Evolutionary conservation across 2,797 vertebrate genomes (phyloP).

Genomic region (Ispidina lecontei): DNA sequence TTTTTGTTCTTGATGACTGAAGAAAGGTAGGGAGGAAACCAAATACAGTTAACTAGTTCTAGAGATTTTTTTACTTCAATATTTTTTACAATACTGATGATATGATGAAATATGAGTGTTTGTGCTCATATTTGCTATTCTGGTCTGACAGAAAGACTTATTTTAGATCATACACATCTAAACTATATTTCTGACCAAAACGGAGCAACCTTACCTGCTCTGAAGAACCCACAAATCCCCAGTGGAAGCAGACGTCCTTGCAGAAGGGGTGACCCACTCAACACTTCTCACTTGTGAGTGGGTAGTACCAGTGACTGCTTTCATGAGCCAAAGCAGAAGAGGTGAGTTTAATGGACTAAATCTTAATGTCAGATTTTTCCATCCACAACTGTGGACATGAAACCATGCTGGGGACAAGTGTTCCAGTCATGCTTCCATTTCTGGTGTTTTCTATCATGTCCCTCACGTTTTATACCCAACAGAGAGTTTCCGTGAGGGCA

Average conservation of each 20-base stretch:
- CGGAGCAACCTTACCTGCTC: background rate
- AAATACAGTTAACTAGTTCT: background rate
- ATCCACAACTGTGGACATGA: fast-evolving
- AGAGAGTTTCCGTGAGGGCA: background rate
- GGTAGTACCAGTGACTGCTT: too few relatives aligned
- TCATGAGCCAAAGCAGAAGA: background rate
- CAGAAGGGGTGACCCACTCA: background rate
- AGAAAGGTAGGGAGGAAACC: background rate
- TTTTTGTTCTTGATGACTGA: background rate
- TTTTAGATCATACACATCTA: background rate
- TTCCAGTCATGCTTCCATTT: background rate
- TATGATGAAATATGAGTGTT: background rate
- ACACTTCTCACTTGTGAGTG: background rate
- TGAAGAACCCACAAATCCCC: background rate
- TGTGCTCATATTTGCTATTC: background rate
- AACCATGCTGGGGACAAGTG: fast-evolving
- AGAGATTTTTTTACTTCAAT: background rate
- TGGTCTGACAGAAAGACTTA: background rate
- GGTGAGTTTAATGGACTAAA: background rate
- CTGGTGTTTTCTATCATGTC: background rate
- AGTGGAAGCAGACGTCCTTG: fast-evolving
- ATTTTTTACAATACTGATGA: background rate
- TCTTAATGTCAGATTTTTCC: background rate
- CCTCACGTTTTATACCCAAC: background rate
- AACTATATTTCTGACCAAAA: background rate